Base-by-base conservation (phyloP, 2,113 vertebrate species). In the rat (Rattus norvegicus) region DNA sequence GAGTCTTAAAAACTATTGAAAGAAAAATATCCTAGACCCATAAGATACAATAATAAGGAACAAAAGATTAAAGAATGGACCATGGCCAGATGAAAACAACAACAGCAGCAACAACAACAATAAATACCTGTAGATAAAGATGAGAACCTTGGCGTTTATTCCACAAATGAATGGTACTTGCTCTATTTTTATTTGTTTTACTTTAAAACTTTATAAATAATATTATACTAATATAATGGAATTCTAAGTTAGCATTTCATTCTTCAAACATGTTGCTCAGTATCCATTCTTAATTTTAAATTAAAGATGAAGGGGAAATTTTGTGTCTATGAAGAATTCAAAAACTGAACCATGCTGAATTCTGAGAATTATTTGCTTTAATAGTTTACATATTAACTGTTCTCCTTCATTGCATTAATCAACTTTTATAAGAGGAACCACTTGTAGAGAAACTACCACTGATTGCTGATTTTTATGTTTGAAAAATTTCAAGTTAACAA, bases 341-440 rank as follows among this genome's bases (percentile, higher is more conserved):
- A 87, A 92, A 10, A 20, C 75, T 1, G 17, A 8, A 28, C 43
- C 0, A 49, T 96, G 20, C 12, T 96, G 2, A 90, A 83, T 92
- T 70, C 80, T 91, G 22, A 96, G 33, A 26, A 81, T 84, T 69
- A 93, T 80, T 94, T 91, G 81, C 65, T 36, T 88, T 94, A n/a
- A 83, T 80, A 7, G 14, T 59, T 26, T 86, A 94, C 91, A 24
- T 97, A 87, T 94, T 17, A 75, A 4, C 89, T 91, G 1, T 14
- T 65, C 30, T 83, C 19, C 20, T 39, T 2, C 63, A 30, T 4
- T 49, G n/a, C 70, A 73, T 47, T 36, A 77, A 79, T 91, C 43
- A 93, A 56, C 39, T 70, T 3, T 47, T 88, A 1, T 88, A 69
- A 54, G 9, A n/a, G 30, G 19, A 84, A 36, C 67, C 26, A 90